Evolutionary conservation across 2,888 invertebrate genomes (phyloP), one percentile per base, ranked within the genome.

Genomic region (Cerceris rybyensis): DNA sequence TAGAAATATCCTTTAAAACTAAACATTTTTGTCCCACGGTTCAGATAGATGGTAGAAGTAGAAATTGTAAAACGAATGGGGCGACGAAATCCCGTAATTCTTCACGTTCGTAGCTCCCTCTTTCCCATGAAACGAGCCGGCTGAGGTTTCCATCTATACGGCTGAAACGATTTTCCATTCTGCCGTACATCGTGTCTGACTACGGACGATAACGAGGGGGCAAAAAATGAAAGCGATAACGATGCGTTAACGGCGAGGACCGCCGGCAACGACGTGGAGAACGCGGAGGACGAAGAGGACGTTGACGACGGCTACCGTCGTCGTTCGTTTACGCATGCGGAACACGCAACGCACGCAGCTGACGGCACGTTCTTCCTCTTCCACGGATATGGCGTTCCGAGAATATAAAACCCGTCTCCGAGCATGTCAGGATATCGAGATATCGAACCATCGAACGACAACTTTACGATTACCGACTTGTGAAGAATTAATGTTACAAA

Each of bases 221-320:
- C 52, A 65, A 74, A 69, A 74, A 60, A 75, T 75, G 64, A 41
- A 50, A 46, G 57, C 76, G 81, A 87, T 88, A 87, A 87, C 82
- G 84, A 86, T 73, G 81, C 75, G 84, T 83, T 88, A 85, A 88
- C 82, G 80, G 79, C 81, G 17, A 17, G 68, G 81, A 81, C 76
- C 81, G 81, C 71, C 80, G 49, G 52, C 75, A 63, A 63, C 54
- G 73, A 52, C 46, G 72, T 28, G 28, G 28, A 28, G 28, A 28
- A 28, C 28, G 28, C 28, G 1, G 28, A 28, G 28, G 28, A 28
- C 28, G 28, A 1, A 4, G 28, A 28, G 28, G 28, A 28, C 28
- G 28, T 63, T 39, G 78, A 63, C 57, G 65, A 52, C 52, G 52
- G 65, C 50, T 58, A 63, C 63, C 75, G 79, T 81, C 81, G 70